phyloP scores from a whole-genome alignment of 2,113 vertebrate genomes.

The Sula dactylatra region DNA sequence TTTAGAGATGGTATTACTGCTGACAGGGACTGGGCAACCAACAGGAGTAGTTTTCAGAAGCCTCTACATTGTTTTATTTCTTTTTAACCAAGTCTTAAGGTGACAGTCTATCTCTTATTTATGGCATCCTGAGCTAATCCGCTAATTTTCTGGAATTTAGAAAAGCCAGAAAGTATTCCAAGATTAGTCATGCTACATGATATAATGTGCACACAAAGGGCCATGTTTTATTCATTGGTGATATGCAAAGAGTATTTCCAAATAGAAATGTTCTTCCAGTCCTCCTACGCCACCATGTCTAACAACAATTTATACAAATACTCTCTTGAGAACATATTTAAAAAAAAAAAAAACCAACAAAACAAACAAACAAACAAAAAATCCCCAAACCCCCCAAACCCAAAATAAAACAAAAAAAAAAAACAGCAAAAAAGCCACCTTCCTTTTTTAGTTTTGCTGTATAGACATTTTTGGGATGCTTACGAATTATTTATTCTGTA shows the following conservation, averaged over 20 bases:
- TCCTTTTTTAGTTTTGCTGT: neutral
- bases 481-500: neutral
- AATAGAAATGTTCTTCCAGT: neutral
- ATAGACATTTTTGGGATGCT: neutral
- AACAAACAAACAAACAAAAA: neutral
- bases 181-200: neutral
- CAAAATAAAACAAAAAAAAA: neutral
- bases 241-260: neutral
- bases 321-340: neutral
- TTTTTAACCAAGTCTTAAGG: neutral
- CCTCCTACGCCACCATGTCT: neutral
- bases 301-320: neutral
- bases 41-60: neutral
- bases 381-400: too few relatives aligned
- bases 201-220: neutral
- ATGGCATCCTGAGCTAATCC: neutral
- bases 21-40: neutral
- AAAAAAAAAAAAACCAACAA: neutral
- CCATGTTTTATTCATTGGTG: constrained; percentile 1
- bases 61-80: neutral
- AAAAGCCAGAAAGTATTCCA: neutral
- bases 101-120: neutral
- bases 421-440: neutral
- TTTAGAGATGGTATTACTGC: neutral
- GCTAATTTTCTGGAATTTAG: neutral